Evolutionary conservation across 2,113 vertebrate species (phyloP), one percentile per base, ranked within the genome.

Genomic region (Myanophis thanlyinensis): DNA sequence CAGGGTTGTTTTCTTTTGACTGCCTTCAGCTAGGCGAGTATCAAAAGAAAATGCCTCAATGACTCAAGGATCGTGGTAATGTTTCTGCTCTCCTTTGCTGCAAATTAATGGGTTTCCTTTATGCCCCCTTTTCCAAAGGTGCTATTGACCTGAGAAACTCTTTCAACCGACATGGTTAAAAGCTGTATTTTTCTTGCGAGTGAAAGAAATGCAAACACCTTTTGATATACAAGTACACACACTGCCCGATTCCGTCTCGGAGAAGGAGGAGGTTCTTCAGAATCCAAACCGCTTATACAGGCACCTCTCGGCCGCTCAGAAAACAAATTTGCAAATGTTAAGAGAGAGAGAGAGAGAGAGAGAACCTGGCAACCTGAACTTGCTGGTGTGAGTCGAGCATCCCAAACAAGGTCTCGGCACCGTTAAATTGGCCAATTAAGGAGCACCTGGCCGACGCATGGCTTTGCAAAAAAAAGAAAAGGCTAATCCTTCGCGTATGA

Each of bases 291-390:
- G 22, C 84, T 30, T 7, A 52, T 59, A 27, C 54, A 3, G 48
- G 54, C 80, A 67, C 40, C 40, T 35, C 84, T 89, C 11, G 9
- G 4, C 80, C 52, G 92, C 91, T 91, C 5, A 2, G 88, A 89
- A 90, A 52, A 53, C 27, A 86, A 4, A 0, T 88, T 85, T 91
- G 40, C 88, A 73, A 7, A 89, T 5, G 2, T 6, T 0, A 0
- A 90, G 22, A 5, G 53, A 54, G 22, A 56, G 54, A 54, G 53
- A 54, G 22, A 56, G 54, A 54, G 53, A 56, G 51, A 52, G 13
- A 89, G 90, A 18, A 15, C n/a, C 59, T 2, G 2, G 22, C 51
- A 92, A 62, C 0, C 0, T 18, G n/a, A 89, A 89, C 20, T 53
- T 0, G 7, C 2, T 1, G 9, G 0, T 20, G 85, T 40, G 86